These are phyloP conservation scores for Albula glossodonta DNA, from an alignment of 2,113 vertebrate genomes.

Conservation along the genomic window DNA sequence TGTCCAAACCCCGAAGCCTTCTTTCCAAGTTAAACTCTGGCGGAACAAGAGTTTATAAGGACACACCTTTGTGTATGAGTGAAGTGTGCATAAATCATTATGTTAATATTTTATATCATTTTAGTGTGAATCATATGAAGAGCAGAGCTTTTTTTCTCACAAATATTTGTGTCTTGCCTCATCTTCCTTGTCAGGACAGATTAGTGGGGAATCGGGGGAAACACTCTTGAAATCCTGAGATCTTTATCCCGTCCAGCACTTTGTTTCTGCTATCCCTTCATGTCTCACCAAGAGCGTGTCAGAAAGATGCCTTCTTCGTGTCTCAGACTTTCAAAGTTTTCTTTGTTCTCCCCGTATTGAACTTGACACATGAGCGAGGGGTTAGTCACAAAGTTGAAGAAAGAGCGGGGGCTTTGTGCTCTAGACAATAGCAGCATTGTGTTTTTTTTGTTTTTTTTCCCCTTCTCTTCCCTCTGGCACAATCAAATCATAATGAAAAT, in stretches of 20 bases:
- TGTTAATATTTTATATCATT: neutral
- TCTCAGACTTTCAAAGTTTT: conserved; percentile 30
- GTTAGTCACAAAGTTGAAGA: conserved; percentile 1
- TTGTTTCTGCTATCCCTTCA: conserved; percentile 6
- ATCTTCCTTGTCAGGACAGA: conserved; percentile 29
- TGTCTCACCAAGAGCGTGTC: conserved; percentile 47
- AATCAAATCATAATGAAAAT: neutral
- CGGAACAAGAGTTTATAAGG: neutral
- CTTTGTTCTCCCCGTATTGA: conserved; percentile 14
- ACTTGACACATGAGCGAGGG: conserved; percentile 23
- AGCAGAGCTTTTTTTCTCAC: neutral
- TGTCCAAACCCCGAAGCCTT: neutral
- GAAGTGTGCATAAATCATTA: neutral
- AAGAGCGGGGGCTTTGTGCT: neutral
- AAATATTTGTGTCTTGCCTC: neutral
- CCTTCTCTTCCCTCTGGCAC: neutral
- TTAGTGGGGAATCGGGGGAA: conserved; percentile 27
- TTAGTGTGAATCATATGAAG: neutral
- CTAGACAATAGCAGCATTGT: neutral
- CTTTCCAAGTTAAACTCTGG: neutral
- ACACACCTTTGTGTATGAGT: neutral
- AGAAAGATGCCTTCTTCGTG: conserved; percentile 24
- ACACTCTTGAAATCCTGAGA: conserved; percentile 29
- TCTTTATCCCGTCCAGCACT: neutral
- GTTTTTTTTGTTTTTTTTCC: neutral